A percentile compares a stretch with the other conserved stretches of the same genome.
Conservation (phyloP, 2,113 vertebrate genomes). For the Neotragus pygmaeus region DNA sequence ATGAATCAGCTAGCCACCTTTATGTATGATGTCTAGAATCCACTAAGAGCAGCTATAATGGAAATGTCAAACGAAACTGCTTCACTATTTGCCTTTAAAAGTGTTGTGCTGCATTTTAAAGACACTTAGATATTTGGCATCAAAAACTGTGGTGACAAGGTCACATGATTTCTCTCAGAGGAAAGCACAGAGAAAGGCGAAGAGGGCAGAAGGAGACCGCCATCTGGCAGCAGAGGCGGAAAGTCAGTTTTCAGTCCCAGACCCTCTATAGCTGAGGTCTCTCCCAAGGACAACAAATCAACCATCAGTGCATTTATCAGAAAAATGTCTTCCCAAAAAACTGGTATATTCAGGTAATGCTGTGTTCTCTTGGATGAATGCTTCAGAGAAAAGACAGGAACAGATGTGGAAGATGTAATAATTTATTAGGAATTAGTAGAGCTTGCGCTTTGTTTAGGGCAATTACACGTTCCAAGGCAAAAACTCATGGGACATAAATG, state of each 20-base stretch:
- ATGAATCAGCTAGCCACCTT: slow-evolving; percentile 18
- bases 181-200: slow-evolving; percentile 30
- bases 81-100: slow-evolving; percentile 64
- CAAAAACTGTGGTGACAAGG: slow-evolving; percentile 49
- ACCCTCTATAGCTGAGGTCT: background rate
- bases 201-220: background rate
- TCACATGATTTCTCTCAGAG: slow-evolving; percentile 56
- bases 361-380: slow-evolving; percentile 23
- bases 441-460: slow-evolving; percentile 27
- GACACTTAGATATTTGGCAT: slow-evolving; percentile 62
- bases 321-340: slow-evolving; percentile 14
- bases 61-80: slow-evolving; percentile 57
- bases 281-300: slow-evolving; percentile 32
- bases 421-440: slow-evolving; percentile 26
- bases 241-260: background rate
- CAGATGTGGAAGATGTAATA: background rate
- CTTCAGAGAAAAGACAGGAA: slow-evolving; percentile 50
- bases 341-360: slow-evolving; percentile 1
- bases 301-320: slow-evolving; percentile 27
- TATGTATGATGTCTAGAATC: slow-evolving; percentile 52
- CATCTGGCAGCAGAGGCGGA: background rate
- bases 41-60: slow-evolving; percentile 56
- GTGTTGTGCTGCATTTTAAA: slow-evolving; percentile 63
- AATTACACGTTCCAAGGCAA: background rate
- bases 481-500: slow-evolving; percentile 23